Evolutionary conservation across 2,113 vertebrate genomes (phyloP).

Genomic region (Guaruba guarouba): DNA sequence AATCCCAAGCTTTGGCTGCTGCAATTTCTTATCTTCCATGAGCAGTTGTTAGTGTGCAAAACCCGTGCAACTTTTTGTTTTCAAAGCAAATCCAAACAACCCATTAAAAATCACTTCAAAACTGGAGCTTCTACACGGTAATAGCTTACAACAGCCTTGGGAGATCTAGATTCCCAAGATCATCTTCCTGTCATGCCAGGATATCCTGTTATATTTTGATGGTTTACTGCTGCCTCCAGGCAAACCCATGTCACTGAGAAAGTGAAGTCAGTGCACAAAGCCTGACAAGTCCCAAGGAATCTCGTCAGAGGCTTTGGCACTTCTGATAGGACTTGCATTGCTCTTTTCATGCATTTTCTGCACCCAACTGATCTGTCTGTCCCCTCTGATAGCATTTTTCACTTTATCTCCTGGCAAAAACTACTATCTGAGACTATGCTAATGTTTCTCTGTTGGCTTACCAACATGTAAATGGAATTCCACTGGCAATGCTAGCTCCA

Average conservation of each 20-base stretch:
- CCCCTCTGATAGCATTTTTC: not conserved
- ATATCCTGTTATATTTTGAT: constrained; percentile 17
- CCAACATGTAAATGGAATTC: not conserved
- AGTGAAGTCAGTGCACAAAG: not conserved
- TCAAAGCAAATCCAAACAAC: not conserved
- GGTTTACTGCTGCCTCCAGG: constrained; percentile 10
- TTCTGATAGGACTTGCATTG: not conserved
- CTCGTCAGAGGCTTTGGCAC: not conserved
- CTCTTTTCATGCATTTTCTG: not conserved
- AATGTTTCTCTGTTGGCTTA: not conserved
- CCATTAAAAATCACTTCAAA: not conserved
- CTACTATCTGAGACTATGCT: not conserved
- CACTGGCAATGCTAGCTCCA: not conserved
- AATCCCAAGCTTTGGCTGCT: constrained; percentile 36
- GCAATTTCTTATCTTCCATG: constrained; percentile 40
- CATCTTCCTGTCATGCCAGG: not conserved
- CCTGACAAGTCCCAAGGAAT: constrained; percentile 7
- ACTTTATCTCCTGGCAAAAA: not conserved
- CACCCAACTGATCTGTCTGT: not conserved
- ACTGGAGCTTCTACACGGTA: not conserved
- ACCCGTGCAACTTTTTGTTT: not conserved
- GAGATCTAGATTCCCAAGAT: not conserved
- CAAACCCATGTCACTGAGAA: constrained; percentile 5
- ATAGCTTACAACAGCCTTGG: not conserved
- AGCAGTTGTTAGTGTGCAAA: constrained; percentile 17